These are phyloP conservation scores for Eleginops maclovinus DNA, from an alignment of 2,113 vertebrate species.

Conservation along the genomic window DNA sequence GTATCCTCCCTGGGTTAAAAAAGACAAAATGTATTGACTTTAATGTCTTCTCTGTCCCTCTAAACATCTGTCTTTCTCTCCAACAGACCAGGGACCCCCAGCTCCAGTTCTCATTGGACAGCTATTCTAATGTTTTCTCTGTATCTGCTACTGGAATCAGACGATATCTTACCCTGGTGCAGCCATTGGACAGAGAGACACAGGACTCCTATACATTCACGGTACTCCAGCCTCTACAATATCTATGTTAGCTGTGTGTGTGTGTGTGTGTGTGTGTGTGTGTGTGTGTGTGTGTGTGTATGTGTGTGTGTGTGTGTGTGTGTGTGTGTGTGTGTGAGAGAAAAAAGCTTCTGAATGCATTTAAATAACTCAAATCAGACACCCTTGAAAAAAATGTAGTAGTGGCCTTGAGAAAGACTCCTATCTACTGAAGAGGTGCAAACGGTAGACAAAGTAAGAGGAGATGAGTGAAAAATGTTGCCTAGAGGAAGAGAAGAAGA, in stretches of 20 bases:
- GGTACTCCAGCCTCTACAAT: conserved; percentile 76
- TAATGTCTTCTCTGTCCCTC: not conserved
- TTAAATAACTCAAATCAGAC: conserved; percentile 36
- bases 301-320: not conserved
- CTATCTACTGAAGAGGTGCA: conserved; percentile 3
- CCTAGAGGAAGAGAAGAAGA: not conserved
- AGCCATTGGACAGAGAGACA: conserved; percentile 92
- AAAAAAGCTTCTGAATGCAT: conserved; percentile 25
- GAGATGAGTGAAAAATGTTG: not conserved
- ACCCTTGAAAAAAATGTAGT: not conserved
- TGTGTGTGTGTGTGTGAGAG: not conserved
- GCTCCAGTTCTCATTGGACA: conserved; percentile 89
- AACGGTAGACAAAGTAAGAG: not conserved
- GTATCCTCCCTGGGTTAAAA: not conserved
- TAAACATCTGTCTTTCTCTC: conserved; percentile 41
- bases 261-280: not conserved
- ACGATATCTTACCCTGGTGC: conserved; percentile 92
- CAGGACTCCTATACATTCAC: conserved; percentile 92
- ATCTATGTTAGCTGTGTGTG: too few relatives aligned
- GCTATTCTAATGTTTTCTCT: conserved; percentile 88
- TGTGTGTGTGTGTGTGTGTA: not conserved
- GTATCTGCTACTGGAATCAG: conserved; percentile 89
- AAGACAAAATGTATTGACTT: not conserved
- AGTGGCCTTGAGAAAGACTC: not conserved
- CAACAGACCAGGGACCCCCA: conserved; percentile 92